Evolutionary conservation across 2,113 vertebrate genomes (phyloP), one percentile per base, ranked within the genome.

Genomic region (Mellivora capensis): DNA sequence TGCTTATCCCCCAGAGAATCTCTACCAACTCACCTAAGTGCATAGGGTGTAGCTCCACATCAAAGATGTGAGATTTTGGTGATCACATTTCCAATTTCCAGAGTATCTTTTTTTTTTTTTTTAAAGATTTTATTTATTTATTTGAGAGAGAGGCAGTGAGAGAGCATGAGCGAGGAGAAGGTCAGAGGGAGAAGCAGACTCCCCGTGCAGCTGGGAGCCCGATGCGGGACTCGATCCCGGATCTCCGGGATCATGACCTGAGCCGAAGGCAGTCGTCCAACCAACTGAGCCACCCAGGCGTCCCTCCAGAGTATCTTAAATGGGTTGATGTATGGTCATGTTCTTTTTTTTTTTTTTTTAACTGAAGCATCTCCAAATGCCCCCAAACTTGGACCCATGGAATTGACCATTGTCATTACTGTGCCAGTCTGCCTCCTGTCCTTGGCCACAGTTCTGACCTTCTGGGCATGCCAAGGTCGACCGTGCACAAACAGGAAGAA

Each of bases 391-490:
- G 98, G 99, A 57, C 90, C 98, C 0, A 97, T 98, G 98, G 99
- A 99, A 96, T 97, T 99, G 97, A 97, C 98, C 0, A 87, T 98
- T 71, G 64, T 99, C 13, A 98, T 99, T 94, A 98, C 99, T 1
- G 99, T 99, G 93, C 99, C 99, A 0, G 84, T 99, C 39, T 99
- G 99, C 76, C 97, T 99, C 76, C 96, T 99, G 95, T 99, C 98
- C 31, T 37, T 99, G 9, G 98, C 85, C 9, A 98, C 99, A 0
- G 97, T 99, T 98, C 97, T 99, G 90, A 98, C 95, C 0, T 77
- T 98, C 8, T 99, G 99, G 23, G 29, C 94, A 0, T 97, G 99
- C 34, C 99, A 99, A 83, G 98, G 98, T 59, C 98, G 98, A 82
- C 97, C 93, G 93, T 99, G 99, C 12, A 57, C 97, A n/a, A 98